Conservation (phyloP, 2,888 invertebrate species). For the Taenaris catops region DNA sequence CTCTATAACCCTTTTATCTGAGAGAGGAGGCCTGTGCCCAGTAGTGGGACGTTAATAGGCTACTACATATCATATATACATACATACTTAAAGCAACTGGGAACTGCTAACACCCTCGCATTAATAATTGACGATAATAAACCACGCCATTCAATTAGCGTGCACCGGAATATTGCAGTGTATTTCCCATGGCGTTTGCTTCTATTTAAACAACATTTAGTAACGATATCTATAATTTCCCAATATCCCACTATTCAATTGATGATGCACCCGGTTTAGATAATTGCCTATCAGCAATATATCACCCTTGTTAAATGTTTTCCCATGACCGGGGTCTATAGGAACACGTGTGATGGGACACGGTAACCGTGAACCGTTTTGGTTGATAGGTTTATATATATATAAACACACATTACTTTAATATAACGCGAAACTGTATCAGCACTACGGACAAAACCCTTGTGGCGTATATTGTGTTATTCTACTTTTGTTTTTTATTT, state of each 20-base stretch:
- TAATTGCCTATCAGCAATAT: constrained; percentile 60
- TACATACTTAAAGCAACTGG: too few relatives aligned
- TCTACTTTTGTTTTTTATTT: too few relatives aligned
- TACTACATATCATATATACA: too few relatives aligned
- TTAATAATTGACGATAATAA: constrained; percentile 3
- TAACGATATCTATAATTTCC: constrained; percentile 41
- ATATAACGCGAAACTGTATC: too few relatives aligned
- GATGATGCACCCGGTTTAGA: constrained; percentile 40
- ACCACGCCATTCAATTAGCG: constrained; percentile 4
- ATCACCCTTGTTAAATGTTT: constrained; percentile 67
- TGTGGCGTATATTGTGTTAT: too few relatives aligned
- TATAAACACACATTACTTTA: too few relatives aligned
- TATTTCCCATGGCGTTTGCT: constrained; percentile 20
- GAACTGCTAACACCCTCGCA: neutral
- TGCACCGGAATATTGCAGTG: constrained; percentile 1
- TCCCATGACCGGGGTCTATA: constrained; percentile 55
- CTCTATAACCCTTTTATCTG: too few relatives aligned
- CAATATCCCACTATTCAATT: constrained; percentile 37
- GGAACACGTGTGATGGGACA: constrained; percentile 20
- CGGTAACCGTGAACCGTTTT: constrained; percentile 22
- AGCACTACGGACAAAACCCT: too few relatives aligned
- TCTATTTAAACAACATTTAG: constrained; percentile 29
- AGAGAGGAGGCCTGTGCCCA: too few relatives aligned
- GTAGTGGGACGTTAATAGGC: too few relatives aligned
- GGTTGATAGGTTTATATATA: too few relatives aligned